These are phyloP conservation scores for Papilio demoleus DNA, from an alignment of 2,888 invertebrate species.

Conservation along the genomic window DNA sequence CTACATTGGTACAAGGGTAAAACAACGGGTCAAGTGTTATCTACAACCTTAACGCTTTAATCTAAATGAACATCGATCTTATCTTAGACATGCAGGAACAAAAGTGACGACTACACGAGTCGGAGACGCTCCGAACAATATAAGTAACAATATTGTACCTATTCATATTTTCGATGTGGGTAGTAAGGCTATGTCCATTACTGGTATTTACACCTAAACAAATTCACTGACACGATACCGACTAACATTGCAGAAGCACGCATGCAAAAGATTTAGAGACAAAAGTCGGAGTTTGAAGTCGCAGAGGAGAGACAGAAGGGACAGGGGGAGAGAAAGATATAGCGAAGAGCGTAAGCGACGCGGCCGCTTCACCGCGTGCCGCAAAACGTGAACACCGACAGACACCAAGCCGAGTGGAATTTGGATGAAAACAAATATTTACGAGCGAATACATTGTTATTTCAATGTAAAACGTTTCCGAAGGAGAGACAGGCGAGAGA, in stretches of 20 bases:
- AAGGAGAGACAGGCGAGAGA: slow-evolving; percentile 52
- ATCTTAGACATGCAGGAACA: slow-evolving; percentile 77
- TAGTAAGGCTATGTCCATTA: slow-evolving; percentile 80
- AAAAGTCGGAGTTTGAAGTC: slow-evolving; percentile 56
- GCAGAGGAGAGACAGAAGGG: slow-evolving; percentile 26
- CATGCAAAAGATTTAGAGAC: slow-evolving; percentile 81
- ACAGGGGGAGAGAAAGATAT: slow-evolving; percentile 51
- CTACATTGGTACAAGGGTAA: slow-evolving; percentile 64
- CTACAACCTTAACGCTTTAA: slow-evolving; percentile 68
- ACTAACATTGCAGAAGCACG: slow-evolving; percentile 76
- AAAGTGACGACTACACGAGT: slow-evolving; percentile 60
- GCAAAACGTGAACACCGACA: slow-evolving; percentile 31
- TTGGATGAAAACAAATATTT: slow-evolving; percentile 80
- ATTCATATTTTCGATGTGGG: slow-evolving; percentile 79
- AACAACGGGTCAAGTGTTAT: slow-evolving; percentile 59
- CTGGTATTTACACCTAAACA: slow-evolving; percentile 74
- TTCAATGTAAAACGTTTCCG: slow-evolving; percentile 73
- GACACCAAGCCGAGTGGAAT: slow-evolving; percentile 65
- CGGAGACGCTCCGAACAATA: slow-evolving; percentile 43
- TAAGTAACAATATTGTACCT: slow-evolving; percentile 63
- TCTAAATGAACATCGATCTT: slow-evolving; percentile 76
- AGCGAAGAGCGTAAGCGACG: slow-evolving; percentile 55
- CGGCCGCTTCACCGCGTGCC: slow-evolving; percentile 33
- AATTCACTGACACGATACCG: slow-evolving; percentile 69
- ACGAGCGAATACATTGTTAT: slow-evolving; percentile 77